These are phyloP conservation scores for Lepidocyrtoides sp. DNA, from an alignment of 2,888 invertebrate species.

Conservation along the genomic window DNA sequence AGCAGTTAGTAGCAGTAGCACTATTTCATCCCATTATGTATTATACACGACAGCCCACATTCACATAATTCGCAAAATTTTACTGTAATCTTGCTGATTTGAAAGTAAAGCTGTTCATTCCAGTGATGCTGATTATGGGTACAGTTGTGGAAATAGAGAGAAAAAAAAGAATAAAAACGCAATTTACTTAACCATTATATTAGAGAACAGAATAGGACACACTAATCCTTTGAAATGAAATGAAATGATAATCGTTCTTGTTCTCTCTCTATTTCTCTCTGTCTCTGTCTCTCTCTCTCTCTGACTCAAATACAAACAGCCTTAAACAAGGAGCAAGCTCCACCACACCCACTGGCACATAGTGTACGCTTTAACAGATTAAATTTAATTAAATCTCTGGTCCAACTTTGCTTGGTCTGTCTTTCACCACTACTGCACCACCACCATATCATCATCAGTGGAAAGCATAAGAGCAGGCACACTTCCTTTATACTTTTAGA, in stretches of 20 bases:
- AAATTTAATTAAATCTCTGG: conserved; percentile 43
- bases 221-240: conserved; percentile 33
- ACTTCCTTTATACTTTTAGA: not conserved
- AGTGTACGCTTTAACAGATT: not conserved
- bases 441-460: not conserved
- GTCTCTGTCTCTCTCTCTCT: too few relatives aligned
- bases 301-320: not conserved
- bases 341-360: conserved; percentile 25
- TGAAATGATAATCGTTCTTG: conserved; percentile 54
- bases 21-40: not conserved
- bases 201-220: not conserved
- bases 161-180: conserved; percentile 30
- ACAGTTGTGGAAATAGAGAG: not conserved
- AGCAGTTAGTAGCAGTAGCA: not conserved
- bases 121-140: not conserved
- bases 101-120: not conserved
- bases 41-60: not conserved
- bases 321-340: not conserved
- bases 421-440: not conserved
- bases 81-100: not conserved
- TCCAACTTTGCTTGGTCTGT: not conserved
- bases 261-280: not conserved
- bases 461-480: not conserved
- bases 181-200: conserved; percentile 49
- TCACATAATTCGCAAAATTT: not conserved